These are phyloP conservation scores for Ectemnius cavifrons DNA, from an alignment of 2,888 invertebrate species.

Conservation along the genomic window DNA sequence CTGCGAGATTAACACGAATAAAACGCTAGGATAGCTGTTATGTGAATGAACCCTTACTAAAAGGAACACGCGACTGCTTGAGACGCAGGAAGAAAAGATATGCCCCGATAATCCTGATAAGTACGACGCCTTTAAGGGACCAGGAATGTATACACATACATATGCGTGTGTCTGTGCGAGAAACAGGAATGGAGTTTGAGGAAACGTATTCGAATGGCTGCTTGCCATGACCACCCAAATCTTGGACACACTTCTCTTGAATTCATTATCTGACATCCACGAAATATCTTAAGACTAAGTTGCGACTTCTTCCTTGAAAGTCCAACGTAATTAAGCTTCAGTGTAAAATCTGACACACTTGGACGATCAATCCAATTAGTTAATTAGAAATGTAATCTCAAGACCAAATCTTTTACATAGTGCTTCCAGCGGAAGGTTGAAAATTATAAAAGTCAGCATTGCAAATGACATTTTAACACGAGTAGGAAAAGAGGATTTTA, in stretches of 20 bases:
- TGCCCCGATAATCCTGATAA: conserved; percentile 59
- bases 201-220: conserved; percentile 34
- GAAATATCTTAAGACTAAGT: too few relatives aligned
- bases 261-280: neutral
- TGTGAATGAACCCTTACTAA: neutral
- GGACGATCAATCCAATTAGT: too few relatives aligned
- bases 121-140: conserved; percentile 24
- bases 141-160: neutral
- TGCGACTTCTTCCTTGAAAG: too few relatives aligned
- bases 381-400: too few relatives aligned
- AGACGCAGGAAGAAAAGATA: conserved; percentile 41
- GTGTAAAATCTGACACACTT: too few relatives aligned
- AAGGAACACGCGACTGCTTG: conserved; percentile 25
- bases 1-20: too few relatives aligned
- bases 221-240: conserved; percentile 35
- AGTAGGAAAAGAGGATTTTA: too few relatives aligned
- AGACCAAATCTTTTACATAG: too few relatives aligned
- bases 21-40: too few relatives aligned
- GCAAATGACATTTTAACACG: too few relatives aligned
- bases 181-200: conserved; percentile 32
- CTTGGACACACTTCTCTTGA: conserved; percentile 31
- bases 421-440: neutral
- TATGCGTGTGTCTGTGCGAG: conserved; percentile 23
- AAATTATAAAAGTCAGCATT: conserved; percentile 8
- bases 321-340: too few relatives aligned